Evolutionary conservation across 1,140 invertebrate species (phyloP), one percentile per base, ranked within the genome.

Genomic region (Acromyrmex heyeri): DNA sequence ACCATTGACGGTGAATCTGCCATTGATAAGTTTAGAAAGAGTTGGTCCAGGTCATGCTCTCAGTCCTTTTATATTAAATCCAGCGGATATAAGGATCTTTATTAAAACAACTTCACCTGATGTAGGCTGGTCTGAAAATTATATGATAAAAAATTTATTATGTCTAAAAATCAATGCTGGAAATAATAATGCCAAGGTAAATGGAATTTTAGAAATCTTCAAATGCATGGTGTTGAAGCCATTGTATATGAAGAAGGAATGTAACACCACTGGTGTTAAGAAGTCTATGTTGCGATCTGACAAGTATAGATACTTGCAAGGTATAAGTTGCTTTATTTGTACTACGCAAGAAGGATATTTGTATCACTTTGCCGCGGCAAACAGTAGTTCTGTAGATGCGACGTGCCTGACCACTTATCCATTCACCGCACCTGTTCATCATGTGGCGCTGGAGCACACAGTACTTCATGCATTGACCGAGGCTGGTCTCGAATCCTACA

Each of bases 401-500:
- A 91, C 91, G 21, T 95, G 94, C 77, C 81, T 95, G 38, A 95
- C 93, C 0, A 93, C 93, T 79, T 98, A 97, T 92, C 96, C 96
- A 6, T 97, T 98, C 85, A 98, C 97, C 0, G 96, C 97, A 1
- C 96, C 97, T 1, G 96, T 98, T 16, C 95, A 96, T 85, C 95
- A 96, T 67, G 96, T 98, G 48, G 96, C 96, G 8, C 94, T 98
- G 16, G 97, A 97, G 90, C 95, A 96, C 81, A 96, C 96, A 75
- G 96, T 97, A 70, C 92, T 98, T 1, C 97, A 98, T 92, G 97
- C 97, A 0, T 93, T 98, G 0, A 98, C 97, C 1, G 96, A 97
- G 59, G 97, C 97, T 83, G 97, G 97, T 1, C 95, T 98, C 7
- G 97, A 98, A 92, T 97, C 97, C 0, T 98, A 98, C 88, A 98